Evolutionary conservation across 2,888 invertebrate species (phyloP).

Genomic region (Nysson spinosus): DNA sequence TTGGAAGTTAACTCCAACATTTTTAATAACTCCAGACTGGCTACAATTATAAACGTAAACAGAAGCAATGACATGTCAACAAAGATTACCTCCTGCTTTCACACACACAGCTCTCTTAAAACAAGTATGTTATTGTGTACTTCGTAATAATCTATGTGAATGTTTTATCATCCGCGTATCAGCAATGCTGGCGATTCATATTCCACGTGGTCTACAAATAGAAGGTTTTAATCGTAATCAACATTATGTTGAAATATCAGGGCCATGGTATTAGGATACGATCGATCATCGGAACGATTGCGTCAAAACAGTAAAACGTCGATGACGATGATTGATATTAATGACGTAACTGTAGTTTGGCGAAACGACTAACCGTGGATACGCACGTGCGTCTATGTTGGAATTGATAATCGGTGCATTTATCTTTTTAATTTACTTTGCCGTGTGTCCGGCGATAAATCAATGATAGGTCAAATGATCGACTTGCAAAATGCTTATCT

Average conservation of each 20-base stretch:
- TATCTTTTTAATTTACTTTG: constrained; percentile 66
- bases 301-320: constrained; percentile 38
- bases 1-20: no score
- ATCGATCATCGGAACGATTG: constrained; percentile 37
- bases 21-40: no score
- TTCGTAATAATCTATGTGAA: no score
- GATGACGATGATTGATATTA: constrained; percentile 60
- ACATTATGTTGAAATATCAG: constrained; percentile 28
- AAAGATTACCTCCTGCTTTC: no score
- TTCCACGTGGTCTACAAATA: constrained; percentile 2
- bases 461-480: constrained; percentile 64
- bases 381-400: constrained; percentile 21
- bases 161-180: no score
- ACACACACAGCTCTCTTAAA: no score
- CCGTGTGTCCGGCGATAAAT: constrained; percentile 56
- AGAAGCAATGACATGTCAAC: no score
- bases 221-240: constrained; percentile 17
- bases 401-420: constrained; percentile 56
- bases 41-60: no score
- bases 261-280: constrained; percentile 28
- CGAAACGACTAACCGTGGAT: not conserved
- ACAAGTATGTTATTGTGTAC: no score
- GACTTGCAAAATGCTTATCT: constrained; percentile 64
- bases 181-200: no score
- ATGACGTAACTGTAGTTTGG: constrained; percentile 33